Percentiles rank a stretch among this genome's conserved stretches.
These are phyloP conservation scores for Hypomecis atomaria DNA, from an alignment of 2,888 invertebrate genomes.

Conservation along the genomic window DNA sequence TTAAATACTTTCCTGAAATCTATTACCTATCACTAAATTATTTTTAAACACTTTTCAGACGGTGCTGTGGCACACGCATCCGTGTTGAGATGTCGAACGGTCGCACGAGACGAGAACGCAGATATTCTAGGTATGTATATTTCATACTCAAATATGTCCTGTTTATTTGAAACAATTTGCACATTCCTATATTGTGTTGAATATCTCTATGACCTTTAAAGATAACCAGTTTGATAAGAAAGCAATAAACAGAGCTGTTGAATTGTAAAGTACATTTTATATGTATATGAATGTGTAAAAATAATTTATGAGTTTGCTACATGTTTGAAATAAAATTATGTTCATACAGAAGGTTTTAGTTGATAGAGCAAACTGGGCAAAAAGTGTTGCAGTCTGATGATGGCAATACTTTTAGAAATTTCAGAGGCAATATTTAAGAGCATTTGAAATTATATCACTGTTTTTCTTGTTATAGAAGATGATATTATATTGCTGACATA, in stretches of 20 bases:
- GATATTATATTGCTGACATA: too few relatives aligned
- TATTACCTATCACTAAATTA: background rate
- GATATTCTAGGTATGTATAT: conserved; percentile 62
- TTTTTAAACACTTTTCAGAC: conserved; percentile 77
- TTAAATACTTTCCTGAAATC: too few relatives aligned
- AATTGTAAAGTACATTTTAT: background rate
- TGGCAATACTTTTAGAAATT: conserved; percentile 1
- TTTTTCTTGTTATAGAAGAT: too few relatives aligned
- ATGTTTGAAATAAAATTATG: conserved; percentile 5
- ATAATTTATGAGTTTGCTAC: conserved; percentile 22
- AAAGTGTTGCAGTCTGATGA: background rate
- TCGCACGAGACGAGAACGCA: conserved; percentile 89
- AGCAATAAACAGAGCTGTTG: background rate
- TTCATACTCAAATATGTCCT: background rate
- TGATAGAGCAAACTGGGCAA: conserved; percentile 2
- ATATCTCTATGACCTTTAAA: background rate
- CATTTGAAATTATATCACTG: too few relatives aligned
- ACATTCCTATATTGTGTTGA: conserved; percentile 28
- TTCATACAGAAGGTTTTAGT: conserved; percentile 6
- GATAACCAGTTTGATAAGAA: conserved; percentile 4
- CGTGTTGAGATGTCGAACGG: conserved; percentile 97
- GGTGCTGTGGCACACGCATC: conserved; percentile 95
- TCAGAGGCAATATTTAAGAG: background rate
- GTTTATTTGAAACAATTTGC: conserved; percentile 23
- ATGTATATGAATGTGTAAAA: conserved; percentile 35